These are phyloP conservation scores for Listronotus oregonensis DNA, from an alignment of 1,140 invertebrate genomes.

Conservation along the genomic window DNA sequence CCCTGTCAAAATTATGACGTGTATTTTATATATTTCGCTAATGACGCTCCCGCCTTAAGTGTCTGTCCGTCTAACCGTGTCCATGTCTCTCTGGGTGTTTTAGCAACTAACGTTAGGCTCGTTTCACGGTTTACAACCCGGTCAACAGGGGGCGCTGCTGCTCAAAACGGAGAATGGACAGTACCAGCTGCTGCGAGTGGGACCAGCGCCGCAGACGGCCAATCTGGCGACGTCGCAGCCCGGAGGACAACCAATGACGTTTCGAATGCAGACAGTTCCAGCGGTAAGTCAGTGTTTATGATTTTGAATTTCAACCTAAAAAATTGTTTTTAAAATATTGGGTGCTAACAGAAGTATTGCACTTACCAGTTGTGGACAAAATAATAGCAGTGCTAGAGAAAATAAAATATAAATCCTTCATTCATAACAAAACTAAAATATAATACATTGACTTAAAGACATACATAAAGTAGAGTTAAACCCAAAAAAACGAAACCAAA, in stretches of 20 bases:
- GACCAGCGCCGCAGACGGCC: slow-evolving; percentile 68
- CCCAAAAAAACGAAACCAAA: too few relatives aligned
- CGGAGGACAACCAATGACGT: slow-evolving; percentile 55
- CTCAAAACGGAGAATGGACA: slow-evolving; percentile 95
- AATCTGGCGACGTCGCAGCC: slow-evolving; percentile 64
- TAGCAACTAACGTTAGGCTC: slow-evolving; percentile 80
- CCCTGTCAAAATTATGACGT: neutral
- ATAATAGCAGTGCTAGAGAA: too few relatives aligned
- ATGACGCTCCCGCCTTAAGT: neutral
- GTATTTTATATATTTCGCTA: neutral
- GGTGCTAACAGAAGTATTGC: too few relatives aligned
- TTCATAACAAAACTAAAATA: too few relatives aligned
- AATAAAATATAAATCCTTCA: too few relatives aligned
- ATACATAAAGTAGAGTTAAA: too few relatives aligned
- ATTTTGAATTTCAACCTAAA: slow-evolving; percentile 2
- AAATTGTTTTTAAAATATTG: neutral
- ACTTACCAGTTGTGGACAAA: too few relatives aligned
- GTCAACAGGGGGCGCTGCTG: slow-evolving; percentile 82
- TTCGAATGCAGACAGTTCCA: slow-evolving; percentile 63
- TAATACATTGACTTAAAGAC: too few relatives aligned
- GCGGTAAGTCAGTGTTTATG: slow-evolving; percentile 57
- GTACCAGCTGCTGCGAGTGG: slow-evolving; percentile 87
- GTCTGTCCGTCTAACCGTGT: slow-evolving; percentile 40
- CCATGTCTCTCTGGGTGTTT: slow-evolving; percentile 43
- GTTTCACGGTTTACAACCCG: slow-evolving; percentile 79